Percentiles rank a stretch among this genome's conserved stretches.
Conservation (phyloP, 1,140 invertebrate species). For the Aradophagus sp. region DNA sequence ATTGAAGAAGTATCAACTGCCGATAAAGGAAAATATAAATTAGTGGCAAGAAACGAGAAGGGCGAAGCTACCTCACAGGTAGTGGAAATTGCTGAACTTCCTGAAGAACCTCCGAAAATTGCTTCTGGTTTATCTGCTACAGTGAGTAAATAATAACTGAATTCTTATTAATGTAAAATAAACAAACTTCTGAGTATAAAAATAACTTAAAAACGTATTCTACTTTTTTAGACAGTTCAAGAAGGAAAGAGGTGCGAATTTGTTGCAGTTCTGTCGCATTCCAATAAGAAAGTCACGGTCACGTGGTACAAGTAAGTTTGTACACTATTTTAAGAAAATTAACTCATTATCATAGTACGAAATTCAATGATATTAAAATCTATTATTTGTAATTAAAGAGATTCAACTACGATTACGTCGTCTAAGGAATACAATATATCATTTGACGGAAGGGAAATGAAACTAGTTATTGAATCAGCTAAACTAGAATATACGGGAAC, state of each 20-base stretch:
- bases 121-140: slow-evolving; percentile 83
- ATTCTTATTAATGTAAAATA: no score
- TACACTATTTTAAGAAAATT: slow-evolving; percentile 1
- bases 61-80: slow-evolving; percentile 93
- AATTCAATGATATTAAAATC: slow-evolving; percentile 5
- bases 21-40: slow-evolving; percentile 92
- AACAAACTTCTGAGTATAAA: no score
- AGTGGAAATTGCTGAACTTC: slow-evolving; percentile 89
- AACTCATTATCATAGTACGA: no score
- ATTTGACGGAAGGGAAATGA: slow-evolving; percentile 88
- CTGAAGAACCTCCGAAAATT: slow-evolving; percentile 82
- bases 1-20: slow-evolving; percentile 84
- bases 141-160: slow-evolving; percentile 72
- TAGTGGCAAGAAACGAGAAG: slow-evolving; percentile 94
- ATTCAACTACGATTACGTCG: slow-evolving; percentile 82
- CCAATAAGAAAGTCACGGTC: slow-evolving; percentile 85
- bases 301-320: slow-evolving; percentile 86
- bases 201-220: no score
- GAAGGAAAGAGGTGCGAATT: slow-evolving; percentile 88
- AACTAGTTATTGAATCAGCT: slow-evolving; percentile 82
- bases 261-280: slow-evolving; percentile 80
- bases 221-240: slow-evolving; percentile 79
- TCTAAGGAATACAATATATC: slow-evolving; percentile 81
- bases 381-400: slow-evolving; percentile 68
- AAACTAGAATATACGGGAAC: slow-evolving; percentile 82